Evolutionary conservation across 2,113 vertebrate species (phyloP).

Genomic region (Micronisus gabar): DNA sequence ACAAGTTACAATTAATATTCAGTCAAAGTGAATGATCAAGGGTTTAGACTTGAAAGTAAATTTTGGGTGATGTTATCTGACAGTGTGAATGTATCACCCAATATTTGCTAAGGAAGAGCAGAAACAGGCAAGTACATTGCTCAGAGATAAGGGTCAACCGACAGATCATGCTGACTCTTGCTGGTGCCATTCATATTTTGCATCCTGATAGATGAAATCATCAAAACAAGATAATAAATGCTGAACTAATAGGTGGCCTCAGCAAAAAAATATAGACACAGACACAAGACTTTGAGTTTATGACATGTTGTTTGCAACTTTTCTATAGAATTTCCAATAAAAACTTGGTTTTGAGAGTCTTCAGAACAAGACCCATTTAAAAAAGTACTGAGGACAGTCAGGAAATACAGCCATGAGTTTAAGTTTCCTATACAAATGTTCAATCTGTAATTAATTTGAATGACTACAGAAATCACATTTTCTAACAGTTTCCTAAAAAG

Average conservation of each 20-base stretch:
- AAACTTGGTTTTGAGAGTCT: not conserved
- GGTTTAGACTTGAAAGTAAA: not conserved
- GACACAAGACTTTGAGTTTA: not conserved
- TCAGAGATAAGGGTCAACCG: not conserved
- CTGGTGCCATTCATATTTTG: not conserved
- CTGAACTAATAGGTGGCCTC: not conserved
- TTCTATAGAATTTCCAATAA: not conserved
- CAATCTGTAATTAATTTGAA: not conserved
- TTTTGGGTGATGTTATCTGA: not conserved
- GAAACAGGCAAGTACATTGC: not conserved
- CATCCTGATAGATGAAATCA: not conserved
- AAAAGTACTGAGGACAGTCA: not conserved
- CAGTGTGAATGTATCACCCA: not conserved
- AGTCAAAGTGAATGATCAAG: not conserved
- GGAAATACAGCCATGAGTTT: not conserved
- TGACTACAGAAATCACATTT: not conserved
- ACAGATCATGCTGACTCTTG: not conserved
- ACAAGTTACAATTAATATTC: not conserved
- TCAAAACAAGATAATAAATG: not conserved
- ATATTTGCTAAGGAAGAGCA: not conserved
- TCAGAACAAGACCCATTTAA: not conserved
- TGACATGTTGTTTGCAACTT: not conserved
- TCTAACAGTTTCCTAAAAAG: conserved; percentile 4
- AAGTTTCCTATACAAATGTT: not conserved
- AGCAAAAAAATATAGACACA: not conserved